Conservation (phyloP, 2,113 vertebrate genomes). For the Crocuta crocuta region DNA sequence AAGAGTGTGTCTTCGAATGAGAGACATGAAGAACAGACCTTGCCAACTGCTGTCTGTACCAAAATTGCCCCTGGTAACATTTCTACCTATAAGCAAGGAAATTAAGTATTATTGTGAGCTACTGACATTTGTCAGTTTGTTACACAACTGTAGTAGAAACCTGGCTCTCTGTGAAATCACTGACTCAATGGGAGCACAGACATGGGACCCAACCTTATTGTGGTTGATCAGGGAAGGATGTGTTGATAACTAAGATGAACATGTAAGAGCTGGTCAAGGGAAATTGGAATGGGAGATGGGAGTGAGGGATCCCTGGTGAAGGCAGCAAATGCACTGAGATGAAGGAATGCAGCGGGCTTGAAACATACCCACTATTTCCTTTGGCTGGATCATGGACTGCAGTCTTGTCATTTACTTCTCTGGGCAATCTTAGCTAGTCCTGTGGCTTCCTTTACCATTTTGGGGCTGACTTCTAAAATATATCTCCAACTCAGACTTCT, state of each 20-base stretch:
- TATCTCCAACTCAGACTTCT: neutral
- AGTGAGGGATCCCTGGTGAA: neutral
- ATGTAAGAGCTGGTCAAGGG: too few species aligned
- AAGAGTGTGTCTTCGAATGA: neutral
- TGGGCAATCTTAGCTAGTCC: neutral
- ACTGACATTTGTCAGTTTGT: neutral
- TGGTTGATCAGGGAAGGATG: neutral
- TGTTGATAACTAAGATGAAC: neutral
- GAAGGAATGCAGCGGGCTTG: neutral
- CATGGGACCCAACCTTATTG: too few species aligned
- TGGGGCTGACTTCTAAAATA: neutral
- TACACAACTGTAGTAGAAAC: neutral
- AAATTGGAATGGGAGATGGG: too few species aligned
- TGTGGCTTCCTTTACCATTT: neutral
- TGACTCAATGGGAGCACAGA: neutral
- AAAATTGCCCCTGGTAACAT: neutral
- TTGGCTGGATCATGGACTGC: neutral
- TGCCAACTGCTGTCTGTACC: neutral
- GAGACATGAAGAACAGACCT: neutral
- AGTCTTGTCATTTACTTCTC: neutral
- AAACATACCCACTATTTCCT: too few species aligned
- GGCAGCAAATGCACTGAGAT: neutral
- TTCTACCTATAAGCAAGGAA: neutral
- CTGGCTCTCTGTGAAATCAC: too few species aligned
- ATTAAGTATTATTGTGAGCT: too few species aligned